Conservation (phyloP, 2,888 invertebrate genomes). For the Unio delphinus region DNA sequence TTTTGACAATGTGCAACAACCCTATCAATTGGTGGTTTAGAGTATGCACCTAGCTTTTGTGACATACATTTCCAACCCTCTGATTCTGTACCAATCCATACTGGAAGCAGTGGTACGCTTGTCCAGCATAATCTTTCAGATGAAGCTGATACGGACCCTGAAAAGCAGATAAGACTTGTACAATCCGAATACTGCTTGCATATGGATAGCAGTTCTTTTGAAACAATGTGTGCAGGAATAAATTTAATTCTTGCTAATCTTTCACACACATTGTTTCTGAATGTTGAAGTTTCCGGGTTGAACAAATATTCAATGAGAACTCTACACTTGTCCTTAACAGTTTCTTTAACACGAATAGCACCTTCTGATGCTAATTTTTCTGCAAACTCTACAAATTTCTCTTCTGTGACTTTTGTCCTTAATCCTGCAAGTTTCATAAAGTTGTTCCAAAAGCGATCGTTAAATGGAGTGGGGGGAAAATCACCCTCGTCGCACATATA, state of each 20-base stretch:
- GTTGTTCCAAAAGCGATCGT: slow-evolving; percentile 8
- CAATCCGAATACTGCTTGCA: no score
- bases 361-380: slow-evolving; percentile 10
- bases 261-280: background rate
- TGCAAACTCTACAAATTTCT: slow-evolving; percentile 25
- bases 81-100: background rate
- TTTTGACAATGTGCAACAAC: slow-evolving; percentile 26
- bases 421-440: slow-evolving; percentile 27
- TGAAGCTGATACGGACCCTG: background rate
- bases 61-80: background rate
- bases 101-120: slow-evolving; percentile 16
- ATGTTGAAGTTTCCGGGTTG: background rate
- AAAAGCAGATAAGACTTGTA: slow-evolving; percentile 12
- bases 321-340: slow-evolving; percentile 8
- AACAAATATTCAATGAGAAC: slow-evolving; percentile 10
- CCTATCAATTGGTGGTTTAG: slow-evolving; percentile 11
- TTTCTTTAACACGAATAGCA: background rate
- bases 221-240: no score
- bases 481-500: slow-evolving; percentile 2
- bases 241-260: background rate
- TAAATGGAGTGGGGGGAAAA: slow-evolving; percentile 20
- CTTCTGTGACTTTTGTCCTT: slow-evolving; percentile 9
- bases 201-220: background rate
- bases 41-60: slow-evolving; percentile 12
- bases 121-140: slow-evolving; percentile 17